These are phyloP conservation scores for Petromus typicus DNA, from an alignment of 2,113 vertebrate species.

Conservation along the genomic window DNA sequence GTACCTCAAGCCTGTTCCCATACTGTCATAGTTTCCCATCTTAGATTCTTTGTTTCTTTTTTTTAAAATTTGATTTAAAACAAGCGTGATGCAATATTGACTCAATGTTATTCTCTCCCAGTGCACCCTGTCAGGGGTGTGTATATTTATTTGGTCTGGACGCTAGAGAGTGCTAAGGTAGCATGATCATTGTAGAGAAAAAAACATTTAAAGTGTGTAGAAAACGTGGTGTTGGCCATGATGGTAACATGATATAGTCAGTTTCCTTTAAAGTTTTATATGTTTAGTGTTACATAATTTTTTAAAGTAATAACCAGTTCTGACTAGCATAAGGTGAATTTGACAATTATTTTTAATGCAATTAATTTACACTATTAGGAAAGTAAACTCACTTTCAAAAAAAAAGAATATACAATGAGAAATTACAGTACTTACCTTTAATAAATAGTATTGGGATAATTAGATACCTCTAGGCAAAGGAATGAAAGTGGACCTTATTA, in stretches of 20 bases:
- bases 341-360: conserved; percentile 88
- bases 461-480: neutral
- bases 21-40: conserved; percentile 93
- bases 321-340: conserved; percentile 89
- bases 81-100: conserved; percentile 93
- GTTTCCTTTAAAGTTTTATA: conserved; percentile 84
- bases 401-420: neutral
- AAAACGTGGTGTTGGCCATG: conserved; percentile 76
- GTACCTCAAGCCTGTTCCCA: conserved; percentile 93
- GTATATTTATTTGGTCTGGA: conserved; percentile 88
- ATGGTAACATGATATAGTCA: conserved; percentile 82
- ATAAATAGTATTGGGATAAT: neutral
- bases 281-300: conserved; percentile 88
- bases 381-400: conserved; percentile 93
- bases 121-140: conserved; percentile 88
- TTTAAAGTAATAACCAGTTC: conserved; percentile 86
- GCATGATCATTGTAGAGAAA: conserved; percentile 81
- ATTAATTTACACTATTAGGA: conserved; percentile 90
- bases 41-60: conserved; percentile 80
- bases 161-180: conserved; percentile 85
- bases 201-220: conserved; percentile 84
- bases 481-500: neutral
- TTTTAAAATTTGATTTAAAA: conserved; percentile 90
- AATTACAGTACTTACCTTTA: neutral
- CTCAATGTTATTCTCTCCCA: conserved; percentile 90